Percentiles rank a stretch among this genome's conserved stretches.
phyloP scores from a whole-genome alignment of 2,888 invertebrate genomes.

The Sphaerophoria rueppellii region DNA sequence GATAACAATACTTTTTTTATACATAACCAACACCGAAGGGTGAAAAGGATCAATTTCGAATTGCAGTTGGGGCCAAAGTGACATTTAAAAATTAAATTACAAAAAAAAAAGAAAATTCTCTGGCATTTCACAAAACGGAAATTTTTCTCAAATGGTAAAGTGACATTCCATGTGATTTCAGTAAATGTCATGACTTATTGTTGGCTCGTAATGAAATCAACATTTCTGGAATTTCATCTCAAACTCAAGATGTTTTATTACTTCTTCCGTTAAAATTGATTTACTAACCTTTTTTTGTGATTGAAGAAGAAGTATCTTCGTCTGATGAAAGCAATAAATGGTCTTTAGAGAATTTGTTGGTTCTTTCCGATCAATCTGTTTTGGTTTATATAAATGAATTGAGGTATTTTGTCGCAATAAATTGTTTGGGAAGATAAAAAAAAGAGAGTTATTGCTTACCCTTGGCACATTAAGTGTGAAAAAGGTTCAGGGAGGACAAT shows the following conservation, averaged over 20 bases:
- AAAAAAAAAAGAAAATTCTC: slow-evolving; percentile 2
- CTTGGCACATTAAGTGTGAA: background rate
- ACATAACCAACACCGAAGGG: background rate
- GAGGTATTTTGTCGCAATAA: background rate
- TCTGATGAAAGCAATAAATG: background rate
- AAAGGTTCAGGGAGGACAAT: background rate
- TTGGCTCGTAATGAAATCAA: slow-evolving; percentile 5
- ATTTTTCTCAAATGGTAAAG: background rate
- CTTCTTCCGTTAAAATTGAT: slow-evolving; percentile 14
- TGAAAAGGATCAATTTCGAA: slow-evolving; percentile 2
- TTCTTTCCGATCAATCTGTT: background rate
- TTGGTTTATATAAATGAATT: slow-evolving; percentile 14
- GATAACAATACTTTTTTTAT: background rate
- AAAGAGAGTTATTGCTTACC: background rate
- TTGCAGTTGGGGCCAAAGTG: too few relatives aligned
- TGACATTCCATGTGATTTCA: background rate
- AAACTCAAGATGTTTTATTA: background rate
- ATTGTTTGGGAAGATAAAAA: background rate
- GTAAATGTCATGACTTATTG: slow-evolving; percentile 25
- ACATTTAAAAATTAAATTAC: background rate
- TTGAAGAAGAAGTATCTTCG: too few relatives aligned
- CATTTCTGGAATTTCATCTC: background rate
- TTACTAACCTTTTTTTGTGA: background rate
- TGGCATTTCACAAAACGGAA: background rate
- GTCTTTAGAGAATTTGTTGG: background rate